Conservation (phyloP, 2,113 vertebrate genomes). For the Thermophis baileyi region DNA sequence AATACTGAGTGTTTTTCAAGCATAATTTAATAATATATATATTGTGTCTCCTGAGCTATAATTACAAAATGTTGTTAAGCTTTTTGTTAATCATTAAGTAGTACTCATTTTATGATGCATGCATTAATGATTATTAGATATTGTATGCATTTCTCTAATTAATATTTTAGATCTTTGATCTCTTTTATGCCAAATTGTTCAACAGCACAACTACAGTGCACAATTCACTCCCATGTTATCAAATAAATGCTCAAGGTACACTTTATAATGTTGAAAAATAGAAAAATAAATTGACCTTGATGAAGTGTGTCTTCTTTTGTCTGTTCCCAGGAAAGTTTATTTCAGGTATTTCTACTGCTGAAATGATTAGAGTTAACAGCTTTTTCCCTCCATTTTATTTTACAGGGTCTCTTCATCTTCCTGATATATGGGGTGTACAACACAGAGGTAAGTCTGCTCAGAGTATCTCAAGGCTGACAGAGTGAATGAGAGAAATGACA, state of each 20-base stretch:
- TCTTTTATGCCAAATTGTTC: slow-evolving; percentile 46
- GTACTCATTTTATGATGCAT: slow-evolving; percentile 19
- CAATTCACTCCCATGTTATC: slow-evolving; percentile 57
- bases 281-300: slow-evolving; percentile 85
- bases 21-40: neutral
- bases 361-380: slow-evolving; percentile 84
- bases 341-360: slow-evolving; percentile 77
- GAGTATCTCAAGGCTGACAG: slow-evolving; percentile 99
- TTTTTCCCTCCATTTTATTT: slow-evolving; percentile 78
- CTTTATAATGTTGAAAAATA: slow-evolving; percentile 81
- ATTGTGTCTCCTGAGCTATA: neutral
- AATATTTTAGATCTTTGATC: slow-evolving; percentile 8
- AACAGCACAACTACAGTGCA: slow-evolving; percentile 28
- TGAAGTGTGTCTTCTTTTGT: slow-evolving; percentile 84
- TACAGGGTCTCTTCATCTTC: slow-evolving; percentile 99
- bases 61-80: neutral
- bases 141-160: slow-evolving; percentile 49
- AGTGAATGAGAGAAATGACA: slow-evolving; percentile 99
- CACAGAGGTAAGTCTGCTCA: slow-evolving; percentile 97
- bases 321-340: slow-evolving; percentile 82
- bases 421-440: slow-evolving; percentile 99
- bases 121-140: neutral
- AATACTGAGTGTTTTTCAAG: neutral
- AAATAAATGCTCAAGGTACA: slow-evolving; percentile 74
- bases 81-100: slow-evolving; percentile 10